Conservation (phyloP, 1,140 invertebrate genomes). For the Aphaenogaster floridana region DNA sequence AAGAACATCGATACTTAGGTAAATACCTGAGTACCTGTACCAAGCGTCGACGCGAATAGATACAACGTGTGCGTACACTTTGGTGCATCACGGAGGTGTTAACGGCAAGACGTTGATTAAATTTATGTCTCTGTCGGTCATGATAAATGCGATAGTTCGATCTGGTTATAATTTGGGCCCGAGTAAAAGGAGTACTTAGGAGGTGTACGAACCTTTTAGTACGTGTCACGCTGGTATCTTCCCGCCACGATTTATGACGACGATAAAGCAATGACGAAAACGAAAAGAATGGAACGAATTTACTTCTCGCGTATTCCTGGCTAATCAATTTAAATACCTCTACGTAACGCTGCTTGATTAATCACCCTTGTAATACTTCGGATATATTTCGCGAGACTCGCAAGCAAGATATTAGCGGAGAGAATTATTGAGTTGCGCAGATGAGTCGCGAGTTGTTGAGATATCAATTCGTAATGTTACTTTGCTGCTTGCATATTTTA, state of each 20-base stretch:
- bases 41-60: slow-evolving; percentile 39
- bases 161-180: slow-evolving; percentile 72
- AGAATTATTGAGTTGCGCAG: slow-evolving; percentile 21
- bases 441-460: background rate
- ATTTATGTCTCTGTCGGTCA: slow-evolving; percentile 71
- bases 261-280: slow-evolving; percentile 49
- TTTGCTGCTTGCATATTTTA: background rate
- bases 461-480: background rate
- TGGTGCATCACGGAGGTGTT: slow-evolving; percentile 55
- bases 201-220: slow-evolving; percentile 51
- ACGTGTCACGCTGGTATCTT: slow-evolving; percentile 42
- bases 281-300: slow-evolving; percentile 42
- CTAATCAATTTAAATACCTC: slow-evolving; percentile 46
- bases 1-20: background rate
- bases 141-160: slow-evolving; percentile 73
- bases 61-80: slow-evolving; percentile 35
- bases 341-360: slow-evolving; percentile 22
- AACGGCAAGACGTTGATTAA: slow-evolving; percentile 69
- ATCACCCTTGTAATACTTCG: slow-evolving; percentile 21
- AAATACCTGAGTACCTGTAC: slow-evolving; percentile 4
- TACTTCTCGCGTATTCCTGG: slow-evolving; percentile 24
- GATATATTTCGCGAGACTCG: slow-evolving; percentile 1
- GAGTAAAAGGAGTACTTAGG: slow-evolving; percentile 46
- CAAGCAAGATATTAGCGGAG: background rate
- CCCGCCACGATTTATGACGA: slow-evolving; percentile 59